Evolutionary conservation across 2,888 invertebrate genomes (phyloP), one percentile per base, ranked within the genome.

Genomic region (Drosophila tanythrix): DNA sequence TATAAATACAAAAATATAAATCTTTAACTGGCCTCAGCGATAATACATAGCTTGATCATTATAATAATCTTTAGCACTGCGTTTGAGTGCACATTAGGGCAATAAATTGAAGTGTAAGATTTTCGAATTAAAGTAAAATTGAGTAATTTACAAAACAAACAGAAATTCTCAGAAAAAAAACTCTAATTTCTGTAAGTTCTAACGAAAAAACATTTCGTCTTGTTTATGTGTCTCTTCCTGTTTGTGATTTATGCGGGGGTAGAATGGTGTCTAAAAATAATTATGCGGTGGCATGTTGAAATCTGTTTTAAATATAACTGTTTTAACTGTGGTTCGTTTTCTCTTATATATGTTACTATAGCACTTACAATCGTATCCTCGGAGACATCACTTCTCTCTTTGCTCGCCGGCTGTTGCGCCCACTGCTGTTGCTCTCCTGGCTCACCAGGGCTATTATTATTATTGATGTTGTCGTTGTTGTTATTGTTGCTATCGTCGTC

Each of bases 341-440:
- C n/a, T 18, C 36, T 48, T 21, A 3, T 0, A 15, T 0, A 11
- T 4, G 25, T 27, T 21, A 29, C 2, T 13, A 8, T 8, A 7
- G 13, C 21, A 73, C 84, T 85, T 61, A 85, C 85, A 78, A 83
- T 62, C 40, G 40, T 18, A 65, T 83, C 89, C 56, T 83, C 89
- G 18, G 89, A 86, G 59, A 86, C 31, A 4, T 60, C 60, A 10
- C 15, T 59, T 50, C 70, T 72, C 29, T 52, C 36, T 43, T 55
- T 87, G 53, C 35, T 33, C 7, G 60, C 8, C 50, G 27, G 21
- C 15, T 18, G 33, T 21, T 15, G 25, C 8, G 10, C n/a, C 51
- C 58, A 52, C 53, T 66, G 51, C 40, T 61, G 55, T 52, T 55
- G 84, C 46, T 74, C 68, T n/a, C 43, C 51, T 18, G 52, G 31